Evolutionary conservation across 2,888 invertebrate genomes (phyloP).

Genomic region (Phlogophora meticulosa): DNA sequence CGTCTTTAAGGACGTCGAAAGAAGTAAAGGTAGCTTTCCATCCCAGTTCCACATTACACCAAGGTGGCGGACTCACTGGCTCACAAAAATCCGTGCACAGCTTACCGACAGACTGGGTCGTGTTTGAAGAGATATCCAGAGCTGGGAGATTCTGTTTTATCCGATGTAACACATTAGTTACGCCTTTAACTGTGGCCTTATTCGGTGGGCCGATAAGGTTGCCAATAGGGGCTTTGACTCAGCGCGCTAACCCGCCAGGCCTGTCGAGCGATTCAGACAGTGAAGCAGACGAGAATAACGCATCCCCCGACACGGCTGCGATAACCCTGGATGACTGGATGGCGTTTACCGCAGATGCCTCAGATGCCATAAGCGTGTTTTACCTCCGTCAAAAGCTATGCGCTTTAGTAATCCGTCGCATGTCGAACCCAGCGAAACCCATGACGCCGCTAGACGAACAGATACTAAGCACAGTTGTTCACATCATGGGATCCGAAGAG

Average conservation of each 20-base stretch:
- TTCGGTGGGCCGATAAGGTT: constrained; percentile 94
- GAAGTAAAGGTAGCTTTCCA: constrained; percentile 90
- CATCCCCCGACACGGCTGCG: constrained; percentile 81
- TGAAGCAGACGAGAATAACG: constrained; percentile 83
- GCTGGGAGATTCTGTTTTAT: constrained; percentile 93
- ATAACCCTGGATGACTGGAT: constrained; percentile 95
- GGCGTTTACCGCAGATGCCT: constrained; percentile 93
- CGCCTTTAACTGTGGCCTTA: constrained; percentile 95
- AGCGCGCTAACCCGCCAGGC: constrained; percentile 86
- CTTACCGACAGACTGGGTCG: constrained; percentile 95
- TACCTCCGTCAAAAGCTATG: constrained; percentile 94
- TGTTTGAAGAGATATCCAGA: constrained; percentile 96
- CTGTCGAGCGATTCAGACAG: constrained; percentile 87
- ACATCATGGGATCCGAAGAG: constrained; percentile 94
- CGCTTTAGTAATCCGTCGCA: constrained; percentile 92
- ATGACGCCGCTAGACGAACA: constrained; percentile 92
- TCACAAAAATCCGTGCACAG: constrained; percentile 79
- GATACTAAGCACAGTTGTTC: constrained; percentile 92
- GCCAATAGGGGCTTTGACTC: constrained; percentile 86
- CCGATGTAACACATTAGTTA: constrained; percentile 95
- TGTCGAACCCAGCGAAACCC: constrained; percentile 91
- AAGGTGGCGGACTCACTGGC: constrained; percentile 86
- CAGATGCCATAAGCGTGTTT: constrained; percentile 92
- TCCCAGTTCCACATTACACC: constrained; percentile 92
- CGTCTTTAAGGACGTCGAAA: constrained; percentile 92